A percentile compares a stretch with the other conserved stretches of the same genome.
These are phyloP conservation scores for Crax fasciolata DNA, from an alignment of 2,797 vertebrate genomes.

Conservation along the genomic window DNA sequence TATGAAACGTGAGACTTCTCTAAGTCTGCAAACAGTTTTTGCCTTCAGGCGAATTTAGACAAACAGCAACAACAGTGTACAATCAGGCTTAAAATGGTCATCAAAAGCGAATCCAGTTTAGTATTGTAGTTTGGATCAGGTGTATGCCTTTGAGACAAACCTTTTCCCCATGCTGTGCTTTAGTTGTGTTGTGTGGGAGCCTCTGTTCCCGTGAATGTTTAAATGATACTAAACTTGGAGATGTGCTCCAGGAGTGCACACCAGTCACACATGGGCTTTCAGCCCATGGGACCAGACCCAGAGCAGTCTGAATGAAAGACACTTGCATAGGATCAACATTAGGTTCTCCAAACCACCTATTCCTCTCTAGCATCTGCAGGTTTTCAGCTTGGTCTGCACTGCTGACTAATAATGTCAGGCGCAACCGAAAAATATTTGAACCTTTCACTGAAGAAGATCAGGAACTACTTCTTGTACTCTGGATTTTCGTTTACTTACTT, in stretches of 20 bases:
- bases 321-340: background rate
- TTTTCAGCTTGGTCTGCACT: background rate
- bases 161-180: background rate
- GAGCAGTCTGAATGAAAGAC: background rate
- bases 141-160: background rate
- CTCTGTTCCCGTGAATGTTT: background rate
- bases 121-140: background rate
- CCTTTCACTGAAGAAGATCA: background rate
- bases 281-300: background rate
- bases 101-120: background rate
- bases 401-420: background rate
- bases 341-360: background rate
- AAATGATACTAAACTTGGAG: background rate
- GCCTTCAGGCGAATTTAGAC: background rate
- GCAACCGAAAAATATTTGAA: background rate
- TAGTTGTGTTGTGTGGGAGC: background rate
- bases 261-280: background rate
- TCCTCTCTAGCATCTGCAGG: background rate
- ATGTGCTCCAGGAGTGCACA: background rate
- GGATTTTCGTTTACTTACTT: background rate
- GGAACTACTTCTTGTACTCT: background rate
- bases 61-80: background rate
- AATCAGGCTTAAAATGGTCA: background rate
- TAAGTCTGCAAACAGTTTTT: background rate
- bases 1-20: background rate